Base-by-base conservation (phyloP, 2,888 invertebrate genomes). In the Aproaerema taeniolella region DNA sequence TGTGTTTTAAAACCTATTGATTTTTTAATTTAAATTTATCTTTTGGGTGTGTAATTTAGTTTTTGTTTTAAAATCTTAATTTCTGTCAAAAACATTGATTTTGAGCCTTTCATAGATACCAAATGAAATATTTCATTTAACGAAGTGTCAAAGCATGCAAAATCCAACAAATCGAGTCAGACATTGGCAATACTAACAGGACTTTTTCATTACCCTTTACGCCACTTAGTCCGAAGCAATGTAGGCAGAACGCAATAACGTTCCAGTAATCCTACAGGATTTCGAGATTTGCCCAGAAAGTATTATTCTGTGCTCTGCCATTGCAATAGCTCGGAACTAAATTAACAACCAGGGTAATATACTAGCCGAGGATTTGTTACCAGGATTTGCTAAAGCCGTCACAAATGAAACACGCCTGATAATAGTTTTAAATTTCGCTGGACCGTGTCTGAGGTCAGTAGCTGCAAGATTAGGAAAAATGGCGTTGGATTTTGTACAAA, bases 291-390 rank as follows among this genome's bases (percentile, higher is more conserved):
- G 49, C 49, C 54, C 45, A 39, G 53, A 46, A 54, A 56, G 54
- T 58, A 58, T 59, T 53, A 68, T 67, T 74, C 69, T 66, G 61
- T 68, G 66, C 61, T 60, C 62, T 55, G 47, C 63, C 39, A 54
- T 57, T 63, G 67, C 65, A 65, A 58, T 65, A 41, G 51, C 48
- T 47, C 39, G 50, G 53, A 58, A 62, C 61, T 71, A 71, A 77
- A 78, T 77, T 75, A 78, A 70, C 69, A 62, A 53, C 54, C 49
- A 58, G 61, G 70, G 73, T 71, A 73, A 76, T 75, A 74, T 65
- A 67, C 39, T 41, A 33, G 37, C 45, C 33, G 42, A 43, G 61
- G 67, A 69, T 70, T 73, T 67, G 58, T 62, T 54, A 47, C 54
- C 28, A 28, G 55, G 54, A 58, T 66, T 28, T 56, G 43, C 42